Conservation (phyloP, 2,797 vertebrate species). For the Anas flavirostris region DNA sequence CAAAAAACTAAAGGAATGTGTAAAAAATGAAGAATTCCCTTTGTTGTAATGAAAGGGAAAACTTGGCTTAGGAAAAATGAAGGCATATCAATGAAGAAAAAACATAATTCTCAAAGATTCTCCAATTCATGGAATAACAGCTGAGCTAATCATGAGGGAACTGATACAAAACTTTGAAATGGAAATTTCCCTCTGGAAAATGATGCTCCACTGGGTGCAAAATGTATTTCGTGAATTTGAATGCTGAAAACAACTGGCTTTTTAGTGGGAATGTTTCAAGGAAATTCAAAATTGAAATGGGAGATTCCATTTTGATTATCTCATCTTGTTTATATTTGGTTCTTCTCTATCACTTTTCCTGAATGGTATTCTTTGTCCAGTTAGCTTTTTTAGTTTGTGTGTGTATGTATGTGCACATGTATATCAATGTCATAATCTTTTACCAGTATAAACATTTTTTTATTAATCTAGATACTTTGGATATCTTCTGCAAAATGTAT, state of each 20-base stretch:
- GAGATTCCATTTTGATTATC: not conserved
- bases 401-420: not conserved
- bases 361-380: not conserved
- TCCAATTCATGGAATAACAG: not conserved
- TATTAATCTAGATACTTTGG: not conserved
- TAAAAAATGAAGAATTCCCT: constrained; percentile 5
- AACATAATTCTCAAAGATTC: not conserved
- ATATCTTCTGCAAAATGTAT: not conserved
- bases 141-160: not conserved
- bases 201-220: not conserved
- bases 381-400: not conserved
- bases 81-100: not conserved
- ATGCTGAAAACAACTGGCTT: not conserved
- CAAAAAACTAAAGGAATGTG: not conserved
- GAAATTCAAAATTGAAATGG: not conserved
- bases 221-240: not conserved
- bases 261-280: not conserved
- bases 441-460: not conserved
- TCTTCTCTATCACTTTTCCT: not conserved
- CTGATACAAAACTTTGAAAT: not conserved
- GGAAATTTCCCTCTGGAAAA: not conserved
- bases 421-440: not conserved
- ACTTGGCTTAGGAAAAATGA: not conserved
- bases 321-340: not conserved
- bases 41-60: not conserved